These are phyloP conservation scores for Tachycineta bicolor DNA, from an alignment of 2,113 vertebrate species.

Conservation along the genomic window DNA sequence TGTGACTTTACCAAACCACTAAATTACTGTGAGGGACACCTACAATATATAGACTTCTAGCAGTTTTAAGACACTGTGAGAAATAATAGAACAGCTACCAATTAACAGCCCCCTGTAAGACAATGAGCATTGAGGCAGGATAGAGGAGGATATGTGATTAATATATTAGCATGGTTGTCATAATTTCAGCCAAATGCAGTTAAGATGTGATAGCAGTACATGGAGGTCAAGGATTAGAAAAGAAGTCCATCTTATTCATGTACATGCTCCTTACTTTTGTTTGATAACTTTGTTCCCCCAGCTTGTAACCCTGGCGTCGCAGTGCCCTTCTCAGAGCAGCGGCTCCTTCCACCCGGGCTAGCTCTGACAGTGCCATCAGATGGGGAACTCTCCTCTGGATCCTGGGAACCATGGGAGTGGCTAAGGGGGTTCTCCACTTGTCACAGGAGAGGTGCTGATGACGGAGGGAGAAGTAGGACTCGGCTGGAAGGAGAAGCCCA, in stretches of 20 bases:
- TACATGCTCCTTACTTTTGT: background rate
- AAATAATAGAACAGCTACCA: background rate
- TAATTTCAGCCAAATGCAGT: background rate
- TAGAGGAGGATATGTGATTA: background rate
- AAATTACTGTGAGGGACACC: background rate
- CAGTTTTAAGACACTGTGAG: background rate
- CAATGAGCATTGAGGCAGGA: background rate
- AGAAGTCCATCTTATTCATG: background rate
- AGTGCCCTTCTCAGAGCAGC: no score
- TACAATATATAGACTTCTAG: background rate
- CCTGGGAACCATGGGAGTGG: no score
- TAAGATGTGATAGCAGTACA: background rate
- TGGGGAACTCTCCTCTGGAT: no score
- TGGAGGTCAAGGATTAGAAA: background rate
- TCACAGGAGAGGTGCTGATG: no score
- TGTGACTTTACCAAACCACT: background rate
- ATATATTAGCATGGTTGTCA: background rate
- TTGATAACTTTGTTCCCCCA: background rate
- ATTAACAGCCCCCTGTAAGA: background rate
- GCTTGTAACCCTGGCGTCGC: background rate
- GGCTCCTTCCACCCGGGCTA: no score
- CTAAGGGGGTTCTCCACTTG: no score
- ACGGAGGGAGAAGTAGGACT: no score
- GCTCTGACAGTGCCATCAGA: no score
- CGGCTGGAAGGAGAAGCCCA: no score